Base-by-base conservation (phyloP, 2,113 vertebrate species). In the Heteronetta atricapilla region DNA sequence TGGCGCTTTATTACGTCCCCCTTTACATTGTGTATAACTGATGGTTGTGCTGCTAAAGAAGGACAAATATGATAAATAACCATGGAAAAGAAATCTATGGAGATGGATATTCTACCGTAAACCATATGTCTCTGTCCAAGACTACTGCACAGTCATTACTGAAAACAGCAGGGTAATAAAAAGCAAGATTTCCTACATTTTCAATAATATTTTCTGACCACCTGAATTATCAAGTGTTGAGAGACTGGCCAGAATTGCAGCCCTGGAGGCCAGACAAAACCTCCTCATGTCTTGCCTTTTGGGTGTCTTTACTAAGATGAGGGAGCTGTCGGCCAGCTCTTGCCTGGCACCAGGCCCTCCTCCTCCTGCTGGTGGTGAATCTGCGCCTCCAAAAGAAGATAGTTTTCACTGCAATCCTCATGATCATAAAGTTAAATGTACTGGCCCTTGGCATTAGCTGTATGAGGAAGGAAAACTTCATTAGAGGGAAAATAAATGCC, bases 21-120 rank as follows among this genome's bases (percentile, higher is more conserved):
- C 73, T 89, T 93, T 90, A 93, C 33, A 38, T 89, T 58, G 80
- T 80, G 29, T 84, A 23, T 90, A 90, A 92, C 42, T 89, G 89
- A 92, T 84, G 48, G 66, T 48, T 84, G 38, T 79, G 62, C 42
- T 76, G 62, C 66, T 79, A 79, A 84, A 82, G 92, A 82, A 92
- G 62, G 91, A 95, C 58, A 87, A 95, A 96, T 84, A 90, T 44
- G 74, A 94, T 76, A 90, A 95, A 93, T 82, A 93, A 56, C 53
- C 53, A 82, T 10, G 26, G 53, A 38, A 89, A 87, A 89, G 23
- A 85, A 84, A 84, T 58, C 52, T 78, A 28, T 66, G 66, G 88
- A 96, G 89, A 89, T 82, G 52, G 81, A 92, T 93, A 82, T 84
- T 93, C 62, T 87, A 79, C 74, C 28, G n/a, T 69, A 91, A 94